Evolutionary conservation across 1,140 invertebrate genomes (phyloP), one percentile per base, ranked within the genome.

Genomic region (Rhopalosiphum padi): DNA sequence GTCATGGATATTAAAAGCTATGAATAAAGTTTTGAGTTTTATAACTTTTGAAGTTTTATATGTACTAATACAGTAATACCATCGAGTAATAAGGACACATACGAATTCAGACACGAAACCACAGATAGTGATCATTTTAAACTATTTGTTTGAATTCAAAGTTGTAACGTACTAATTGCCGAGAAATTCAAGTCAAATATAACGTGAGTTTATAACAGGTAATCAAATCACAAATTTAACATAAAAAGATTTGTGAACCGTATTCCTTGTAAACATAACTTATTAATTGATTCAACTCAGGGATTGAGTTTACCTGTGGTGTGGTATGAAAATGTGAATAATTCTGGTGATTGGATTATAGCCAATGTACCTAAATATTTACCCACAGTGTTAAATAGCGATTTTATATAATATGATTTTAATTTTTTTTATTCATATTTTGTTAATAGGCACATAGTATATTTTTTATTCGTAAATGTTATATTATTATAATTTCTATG

Each of bases 1-100:
- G 41, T 30, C 85, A 86, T 30, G 43, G 9, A 86, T 46, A 86
- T 86, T 86, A 46, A 86, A 86, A 86, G 41, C 85, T 25, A 86
- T 86, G 41, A 86, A 86, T 86, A 86, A 37, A 83, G 77, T 86
- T 86, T 46, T 46, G 3, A 43, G 23, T 86, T 86, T 46, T 46
- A 86, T 46, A 86, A 43, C 41, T 86, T 15, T 30, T 46, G 41
- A 11, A 46, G 15, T 46, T 86, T 86, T 86, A 46, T 51, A 51
- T 51, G 48, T 46, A 86, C 41, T 30, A 37, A n/a, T 77, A 15
- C 11, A 85, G 21, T 83, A 83, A 85, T 41, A 85, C 2, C 8
- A 46, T 15, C 11, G 23, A 30, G 37, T 86, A 43, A 82, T 35
- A 37, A 11, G 15, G 30, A 4, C 15, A 30, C 9, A n/a, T 15